A percentile compares a stretch with the other conserved stretches of the same genome.
Evolutionary conservation across 2,888 invertebrate genomes (phyloP).

Genomic region (Cerastoderma edule): DNA sequence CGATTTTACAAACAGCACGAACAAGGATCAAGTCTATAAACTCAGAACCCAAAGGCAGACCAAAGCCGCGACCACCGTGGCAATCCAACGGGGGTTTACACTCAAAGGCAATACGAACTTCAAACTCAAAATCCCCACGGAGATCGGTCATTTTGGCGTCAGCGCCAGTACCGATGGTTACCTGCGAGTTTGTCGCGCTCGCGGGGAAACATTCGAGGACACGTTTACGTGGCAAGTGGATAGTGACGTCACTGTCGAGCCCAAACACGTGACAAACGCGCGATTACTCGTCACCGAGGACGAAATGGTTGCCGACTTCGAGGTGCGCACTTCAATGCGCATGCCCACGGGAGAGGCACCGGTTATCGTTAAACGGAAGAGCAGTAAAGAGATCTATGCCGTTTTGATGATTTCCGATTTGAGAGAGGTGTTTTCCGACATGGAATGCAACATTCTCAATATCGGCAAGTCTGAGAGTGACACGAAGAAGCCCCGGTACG

Average conservation of each 20-base stretch:
- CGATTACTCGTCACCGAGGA: constrained; percentile 69
- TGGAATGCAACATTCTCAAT: constrained; percentile 62
- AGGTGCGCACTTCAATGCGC: constrained; percentile 68
- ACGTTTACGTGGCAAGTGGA: constrained; percentile 73
- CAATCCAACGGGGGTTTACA: constrained; percentile 69
- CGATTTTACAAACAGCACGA: constrained; percentile 71
- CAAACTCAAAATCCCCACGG: constrained; percentile 67
- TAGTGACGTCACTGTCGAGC: constrained; percentile 73
- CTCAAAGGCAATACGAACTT: constrained; percentile 69
- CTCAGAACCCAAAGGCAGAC: constrained; percentile 71
- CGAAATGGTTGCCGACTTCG: constrained; percentile 72
- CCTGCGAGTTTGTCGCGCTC: constrained; percentile 63
- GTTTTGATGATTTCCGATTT: constrained; percentile 70
- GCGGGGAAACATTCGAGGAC: constrained; percentile 70
- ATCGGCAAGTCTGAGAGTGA: constrained; percentile 59
- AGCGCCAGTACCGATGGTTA: constrained; percentile 71
- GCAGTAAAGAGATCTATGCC: constrained; percentile 68
- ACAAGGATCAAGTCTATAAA: constrained; percentile 72
- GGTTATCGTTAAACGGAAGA: constrained; percentile 65
- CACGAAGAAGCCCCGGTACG: constrained; percentile 58
- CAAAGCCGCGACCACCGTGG: constrained; percentile 68
- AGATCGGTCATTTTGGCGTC: constrained; percentile 71
- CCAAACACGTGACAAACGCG: constrained; percentile 70
- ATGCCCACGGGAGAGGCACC: constrained; percentile 73
- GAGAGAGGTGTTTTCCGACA: constrained; percentile 66